phyloP scores from a whole-genome alignment of 2,888 invertebrate genomes.

The Onthophagus sagittarius region DNA sequence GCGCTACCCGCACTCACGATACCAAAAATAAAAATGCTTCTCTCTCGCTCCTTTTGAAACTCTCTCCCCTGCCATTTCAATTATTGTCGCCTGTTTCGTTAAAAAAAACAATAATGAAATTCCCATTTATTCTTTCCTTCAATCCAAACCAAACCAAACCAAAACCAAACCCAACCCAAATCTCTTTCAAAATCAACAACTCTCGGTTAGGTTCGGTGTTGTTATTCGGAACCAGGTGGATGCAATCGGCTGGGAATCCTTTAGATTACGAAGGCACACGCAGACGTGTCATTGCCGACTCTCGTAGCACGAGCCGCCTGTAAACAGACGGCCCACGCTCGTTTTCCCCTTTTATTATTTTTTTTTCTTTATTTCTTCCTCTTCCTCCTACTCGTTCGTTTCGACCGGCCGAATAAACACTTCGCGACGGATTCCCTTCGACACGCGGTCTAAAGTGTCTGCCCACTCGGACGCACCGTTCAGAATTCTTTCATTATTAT shows the following conservation, averaged over 20 bases:
- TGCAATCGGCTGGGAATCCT: too few relatives aligned
- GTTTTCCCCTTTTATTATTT: neutral
- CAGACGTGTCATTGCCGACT: too few relatives aligned
- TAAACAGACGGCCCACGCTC: neutral
- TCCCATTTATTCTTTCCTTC: too few relatives aligned
- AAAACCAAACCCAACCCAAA: too few relatives aligned
- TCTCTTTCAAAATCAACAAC: too few relatives aligned
- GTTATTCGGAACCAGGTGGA: too few relatives aligned
- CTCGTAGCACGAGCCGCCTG: neutral
- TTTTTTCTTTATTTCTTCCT: neutral
- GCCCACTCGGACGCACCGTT: neutral
- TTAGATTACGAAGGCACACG: too few relatives aligned
- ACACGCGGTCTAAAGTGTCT: neutral
- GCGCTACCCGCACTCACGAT: neutral
- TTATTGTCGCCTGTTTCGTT: too few relatives aligned
- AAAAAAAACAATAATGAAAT: too few relatives aligned
- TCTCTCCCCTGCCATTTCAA: neutral
- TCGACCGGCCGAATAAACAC: neutral
- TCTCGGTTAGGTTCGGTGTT: too few relatives aligned
- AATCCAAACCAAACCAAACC: too few relatives aligned
- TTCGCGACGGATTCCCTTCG: neutral
- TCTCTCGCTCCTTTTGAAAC: neutral
- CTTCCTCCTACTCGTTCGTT: neutral
- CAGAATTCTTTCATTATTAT: neutral
- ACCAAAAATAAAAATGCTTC: neutral